Percentiles rank a stretch among this genome's conserved stretches.
Evolutionary conservation across 2,888 invertebrate species (phyloP).

Genomic region (Napeogenes inachia): DNA sequence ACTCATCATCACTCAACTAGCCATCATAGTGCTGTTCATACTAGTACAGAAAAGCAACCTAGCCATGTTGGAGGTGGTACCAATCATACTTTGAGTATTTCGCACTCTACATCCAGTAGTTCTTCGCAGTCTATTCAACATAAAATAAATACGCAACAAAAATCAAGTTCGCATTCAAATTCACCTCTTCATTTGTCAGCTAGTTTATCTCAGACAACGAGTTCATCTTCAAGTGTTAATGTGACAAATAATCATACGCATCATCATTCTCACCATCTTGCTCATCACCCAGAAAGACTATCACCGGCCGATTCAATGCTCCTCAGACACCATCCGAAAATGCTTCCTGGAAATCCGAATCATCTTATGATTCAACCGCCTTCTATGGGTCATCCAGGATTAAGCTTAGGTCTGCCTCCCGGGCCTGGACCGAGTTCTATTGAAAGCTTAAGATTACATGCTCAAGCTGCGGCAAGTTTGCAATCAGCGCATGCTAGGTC

Average conservation of each 20-base stretch:
- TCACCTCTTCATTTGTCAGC: constrained; percentile 76
- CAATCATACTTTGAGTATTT: constrained; percentile 80
- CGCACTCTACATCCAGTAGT: constrained; percentile 82
- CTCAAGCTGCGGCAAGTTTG: constrained; percentile 81
- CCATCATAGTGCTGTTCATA: constrained; percentile 81
- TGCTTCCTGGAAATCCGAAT: constrained; percentile 77
- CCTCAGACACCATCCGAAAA: constrained; percentile 70
- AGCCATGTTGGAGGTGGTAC: constrained; percentile 71
- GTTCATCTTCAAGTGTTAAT: constrained; percentile 74
- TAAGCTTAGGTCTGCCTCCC: constrained; percentile 74
- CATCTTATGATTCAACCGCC: constrained; percentile 82
- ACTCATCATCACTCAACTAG: constrained; percentile 82
- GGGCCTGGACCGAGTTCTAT: constrained; percentile 80
- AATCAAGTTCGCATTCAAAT: constrained; percentile 64
- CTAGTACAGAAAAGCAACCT: constrained; percentile 80
- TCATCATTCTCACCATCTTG: constrained; percentile 80
- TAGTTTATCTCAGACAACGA: constrained; percentile 74
- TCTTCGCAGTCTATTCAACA: constrained; percentile 81
- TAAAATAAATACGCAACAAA: constrained; percentile 77
- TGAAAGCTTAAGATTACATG: constrained; percentile 85
- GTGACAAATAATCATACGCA: constrained; percentile 80
- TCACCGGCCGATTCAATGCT: constrained; percentile 79
- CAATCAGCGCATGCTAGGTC: constrained; percentile 69
- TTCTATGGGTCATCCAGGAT: constrained; percentile 78
- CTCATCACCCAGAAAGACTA: constrained; percentile 81